These are phyloP conservation scores for Zalophus californianus DNA, from an alignment of 2,797 vertebrate species.

Conservation along the genomic window DNA sequence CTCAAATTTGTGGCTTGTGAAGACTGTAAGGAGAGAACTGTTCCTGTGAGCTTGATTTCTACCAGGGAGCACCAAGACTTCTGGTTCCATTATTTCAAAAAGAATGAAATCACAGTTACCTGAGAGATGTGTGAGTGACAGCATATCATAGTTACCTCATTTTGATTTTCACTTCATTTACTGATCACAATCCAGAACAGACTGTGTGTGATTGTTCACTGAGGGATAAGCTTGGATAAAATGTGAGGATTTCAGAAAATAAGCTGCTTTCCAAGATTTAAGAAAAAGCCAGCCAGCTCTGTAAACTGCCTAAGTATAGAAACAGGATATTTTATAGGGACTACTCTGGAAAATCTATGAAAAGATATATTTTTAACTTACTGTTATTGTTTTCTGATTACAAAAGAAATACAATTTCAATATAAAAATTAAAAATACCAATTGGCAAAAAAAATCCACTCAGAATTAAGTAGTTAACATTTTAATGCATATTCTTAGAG, in stretches of 20 bases:
- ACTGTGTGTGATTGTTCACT: slow-evolving; percentile 34
- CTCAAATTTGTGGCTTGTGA: not conserved
- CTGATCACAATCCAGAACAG: slow-evolving; percentile 58
- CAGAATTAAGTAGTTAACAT: slow-evolving; percentile 29
- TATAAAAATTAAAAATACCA: slow-evolving; percentile 27
- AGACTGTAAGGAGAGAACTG: not conserved
- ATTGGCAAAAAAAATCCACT: not conserved
- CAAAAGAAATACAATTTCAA: slow-evolving; percentile 21
- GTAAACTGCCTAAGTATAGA: slow-evolving; percentile 69
- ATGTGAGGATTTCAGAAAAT: slow-evolving; percentile 73
- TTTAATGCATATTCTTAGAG: slow-evolving; percentile 41
- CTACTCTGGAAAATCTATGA: not conserved
- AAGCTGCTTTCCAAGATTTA: slow-evolving; percentile 74
- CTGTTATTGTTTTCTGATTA: slow-evolving; percentile 50
- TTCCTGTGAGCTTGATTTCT: slow-evolving; percentile 7
- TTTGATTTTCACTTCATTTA: slow-evolving; percentile 75
- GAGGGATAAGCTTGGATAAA: slow-evolving; percentile 72
- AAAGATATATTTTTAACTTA: slow-evolving; percentile 40
- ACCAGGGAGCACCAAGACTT: not conserved
- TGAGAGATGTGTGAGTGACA: slow-evolving; percentile 41
- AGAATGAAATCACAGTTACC: slow-evolving; percentile 39
- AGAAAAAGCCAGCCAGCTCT: slow-evolving; percentile 43
- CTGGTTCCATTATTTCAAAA: not conserved
- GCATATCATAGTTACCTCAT: slow-evolving; percentile 6
- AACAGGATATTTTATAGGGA: slow-evolving; percentile 44